Evolutionary conservation across 2,888 invertebrate genomes (phyloP).

Genomic region (Diaperis boleti): DNA sequence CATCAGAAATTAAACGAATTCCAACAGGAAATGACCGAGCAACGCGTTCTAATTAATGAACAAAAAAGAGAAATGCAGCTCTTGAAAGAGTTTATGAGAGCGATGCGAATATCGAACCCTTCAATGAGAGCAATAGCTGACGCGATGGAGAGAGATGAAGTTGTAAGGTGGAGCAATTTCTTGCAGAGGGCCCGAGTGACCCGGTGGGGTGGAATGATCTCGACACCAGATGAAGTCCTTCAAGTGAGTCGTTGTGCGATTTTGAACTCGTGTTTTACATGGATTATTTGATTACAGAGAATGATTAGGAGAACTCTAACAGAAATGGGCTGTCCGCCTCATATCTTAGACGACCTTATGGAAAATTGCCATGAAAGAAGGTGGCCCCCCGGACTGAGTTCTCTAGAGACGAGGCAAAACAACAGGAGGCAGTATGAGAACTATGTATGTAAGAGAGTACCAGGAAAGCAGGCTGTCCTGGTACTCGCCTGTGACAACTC

Average conservation of each 20-base stretch:
- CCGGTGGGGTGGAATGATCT: slow-evolving; percentile 98
- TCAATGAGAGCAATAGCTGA: slow-evolving; percentile 92
- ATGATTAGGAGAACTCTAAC: slow-evolving; percentile 94
- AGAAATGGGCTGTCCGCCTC: slow-evolving; percentile 94
- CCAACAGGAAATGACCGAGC: slow-evolving; percentile 88
- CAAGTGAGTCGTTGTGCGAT: too few relatives aligned
- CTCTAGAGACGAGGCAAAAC: slow-evolving; percentile 93
- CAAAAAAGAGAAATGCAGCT: slow-evolving; percentile 89
- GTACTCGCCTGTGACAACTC: slow-evolving; percentile 95
- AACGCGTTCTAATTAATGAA: slow-evolving; percentile 88
- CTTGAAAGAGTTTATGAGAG: slow-evolving; percentile 93
- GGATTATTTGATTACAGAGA: slow-evolving; percentile 72
- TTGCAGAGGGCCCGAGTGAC: slow-evolving; percentile 89
- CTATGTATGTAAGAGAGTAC: slow-evolving; percentile 94
- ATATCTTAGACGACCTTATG: slow-evolving; percentile 95
- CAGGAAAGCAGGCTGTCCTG: slow-evolving; percentile 95
- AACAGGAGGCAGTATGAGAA: slow-evolving; percentile 94
- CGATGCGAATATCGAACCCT: slow-evolving; percentile 92
- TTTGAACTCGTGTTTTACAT: too few relatives aligned
- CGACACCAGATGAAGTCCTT: slow-evolving; percentile 94
- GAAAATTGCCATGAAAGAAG: slow-evolving; percentile 96
- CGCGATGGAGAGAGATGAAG: slow-evolving; percentile 95
- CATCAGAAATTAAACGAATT: slow-evolving; percentile 88
- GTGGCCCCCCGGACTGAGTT: slow-evolving; percentile 94
- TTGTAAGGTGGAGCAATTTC: slow-evolving; percentile 88